Evolutionary conservation across 2,888 invertebrate species (phyloP).

Genomic region (Syrista parreyssii): DNA sequence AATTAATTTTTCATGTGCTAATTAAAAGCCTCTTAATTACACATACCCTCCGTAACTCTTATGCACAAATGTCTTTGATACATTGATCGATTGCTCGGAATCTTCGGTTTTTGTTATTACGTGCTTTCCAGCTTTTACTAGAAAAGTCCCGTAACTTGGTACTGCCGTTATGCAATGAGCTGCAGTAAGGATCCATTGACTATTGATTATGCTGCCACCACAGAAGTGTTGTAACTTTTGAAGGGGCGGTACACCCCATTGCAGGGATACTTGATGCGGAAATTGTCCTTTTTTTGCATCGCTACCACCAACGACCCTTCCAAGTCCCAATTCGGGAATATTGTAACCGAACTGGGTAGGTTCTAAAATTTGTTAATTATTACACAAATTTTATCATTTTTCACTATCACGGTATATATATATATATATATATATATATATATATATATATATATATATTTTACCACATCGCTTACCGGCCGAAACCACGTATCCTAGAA

Average conservation of each 20-base stretch:
- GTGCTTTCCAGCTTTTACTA: slow-evolving; percentile 69
- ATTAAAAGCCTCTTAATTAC: neutral
- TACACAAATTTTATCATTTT: no score
- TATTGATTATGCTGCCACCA: slow-evolving; percentile 65
- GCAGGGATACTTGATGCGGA: slow-evolving; percentile 66
- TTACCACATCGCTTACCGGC: slow-evolving; percentile 35
- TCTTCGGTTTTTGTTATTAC: slow-evolving; percentile 57
- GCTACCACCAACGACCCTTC: slow-evolving; percentile 42
- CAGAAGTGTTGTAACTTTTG: slow-evolving; percentile 60
- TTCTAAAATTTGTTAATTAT: slow-evolving; percentile 18
- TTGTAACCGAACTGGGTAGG: slow-evolving; percentile 29
- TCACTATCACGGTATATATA: no score
- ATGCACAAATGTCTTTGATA: slow-evolving; percentile 58
- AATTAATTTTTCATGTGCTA: neutral
- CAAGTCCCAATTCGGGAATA: slow-evolving; percentile 18
- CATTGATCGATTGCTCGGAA: slow-evolving; percentile 54
- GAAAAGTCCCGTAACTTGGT: slow-evolving; percentile 49
- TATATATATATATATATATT: no score
- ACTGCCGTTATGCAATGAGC: slow-evolving; percentile 58
- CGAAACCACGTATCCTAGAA: slow-evolving; percentile 28
- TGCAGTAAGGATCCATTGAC: slow-evolving; percentile 65
- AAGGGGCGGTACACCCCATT: slow-evolving; percentile 47
- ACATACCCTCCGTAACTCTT: slow-evolving; percentile 43
- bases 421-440: no score
- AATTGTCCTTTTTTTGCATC: slow-evolving; percentile 61